Conservation (phyloP, 2,888 invertebrate genomes). For the Uloborus plumipes region DNA sequence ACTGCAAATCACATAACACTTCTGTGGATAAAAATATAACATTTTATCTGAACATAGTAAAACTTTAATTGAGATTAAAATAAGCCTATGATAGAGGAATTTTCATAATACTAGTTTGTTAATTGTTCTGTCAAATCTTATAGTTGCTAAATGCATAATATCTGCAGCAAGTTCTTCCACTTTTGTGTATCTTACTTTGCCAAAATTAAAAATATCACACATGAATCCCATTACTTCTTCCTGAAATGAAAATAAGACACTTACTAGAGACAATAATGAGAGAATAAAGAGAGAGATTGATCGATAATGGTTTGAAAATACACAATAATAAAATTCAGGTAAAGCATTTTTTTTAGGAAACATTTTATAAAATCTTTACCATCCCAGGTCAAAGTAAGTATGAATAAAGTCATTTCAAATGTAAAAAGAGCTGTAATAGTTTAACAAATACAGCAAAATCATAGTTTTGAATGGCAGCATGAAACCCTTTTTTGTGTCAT, state of each 20-base stretch:
- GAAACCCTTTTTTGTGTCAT: background rate
- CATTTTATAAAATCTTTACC: too few relatives aligned
- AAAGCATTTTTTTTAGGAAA: too few relatives aligned
- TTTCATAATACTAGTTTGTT: conserved; percentile 43
- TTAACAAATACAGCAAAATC: background rate
- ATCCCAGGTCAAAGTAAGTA: background rate
- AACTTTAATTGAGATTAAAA: background rate
- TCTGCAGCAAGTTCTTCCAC: conserved; percentile 90
- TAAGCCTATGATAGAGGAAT: background rate
- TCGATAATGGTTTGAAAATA: too few relatives aligned
- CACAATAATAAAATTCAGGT: too few relatives aligned
- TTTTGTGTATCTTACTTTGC: conserved; percentile 87
- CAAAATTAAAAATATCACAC: conserved; percentile 92
- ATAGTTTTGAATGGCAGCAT: background rate
- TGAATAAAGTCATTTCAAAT: background rate
- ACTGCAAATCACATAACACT: too few relatives aligned
- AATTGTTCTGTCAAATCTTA: conserved; percentile 60
- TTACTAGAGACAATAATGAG: background rate
- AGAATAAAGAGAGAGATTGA: background rate
- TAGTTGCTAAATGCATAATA: conserved; percentile 73
- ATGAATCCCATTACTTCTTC: conserved; percentile 91
- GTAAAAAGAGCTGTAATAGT: background rate
- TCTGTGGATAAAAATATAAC: too few relatives aligned
- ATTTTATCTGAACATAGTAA: too few relatives aligned
- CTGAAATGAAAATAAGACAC: conserved; percentile 71